Percentiles rank a stretch among this genome's conserved stretches.
Conservation (phyloP, 2,113 vertebrate genomes). For the Erythrolamprus reginae region DNA sequence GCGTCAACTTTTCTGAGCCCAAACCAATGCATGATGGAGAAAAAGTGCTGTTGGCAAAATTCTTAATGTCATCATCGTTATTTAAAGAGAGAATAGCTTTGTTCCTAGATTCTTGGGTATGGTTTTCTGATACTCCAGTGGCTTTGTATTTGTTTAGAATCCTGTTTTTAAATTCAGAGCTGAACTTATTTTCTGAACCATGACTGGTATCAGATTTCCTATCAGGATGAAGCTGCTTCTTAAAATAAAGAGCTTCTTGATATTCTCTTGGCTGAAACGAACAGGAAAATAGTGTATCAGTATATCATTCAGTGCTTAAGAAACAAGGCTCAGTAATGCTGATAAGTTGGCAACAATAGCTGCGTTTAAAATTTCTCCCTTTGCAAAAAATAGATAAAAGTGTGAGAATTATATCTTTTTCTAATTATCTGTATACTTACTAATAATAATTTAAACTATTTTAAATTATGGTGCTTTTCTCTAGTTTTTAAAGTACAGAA, state of each 20-base stretch:
- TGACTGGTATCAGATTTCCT: constrained; percentile 19
- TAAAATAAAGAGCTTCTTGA: constrained; percentile 34
- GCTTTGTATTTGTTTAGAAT: constrained; percentile 22
- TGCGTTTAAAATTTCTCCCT: neutral
- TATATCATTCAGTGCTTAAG: neutral
- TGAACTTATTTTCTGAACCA: constrained; percentile 36
- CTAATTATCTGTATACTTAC: neutral
- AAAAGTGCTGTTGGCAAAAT: constrained; percentile 6
- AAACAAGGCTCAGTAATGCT: constrained; percentile 7
- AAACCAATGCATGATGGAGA: constrained; percentile 15
- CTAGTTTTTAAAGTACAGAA: neutral
- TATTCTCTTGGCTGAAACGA: constrained; percentile 43
- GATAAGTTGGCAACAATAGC: neutral
- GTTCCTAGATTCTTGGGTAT: constrained; percentile 24
- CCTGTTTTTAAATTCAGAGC: neutral
- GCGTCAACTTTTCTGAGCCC: neutral
- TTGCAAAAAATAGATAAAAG: neutral
- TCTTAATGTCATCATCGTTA: constrained; percentile 34
- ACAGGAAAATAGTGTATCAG: constrained; percentile 12
- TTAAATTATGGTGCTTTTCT: neutral
- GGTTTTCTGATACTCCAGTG: constrained; percentile 17
- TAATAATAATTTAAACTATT: neutral
- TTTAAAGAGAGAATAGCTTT: constrained; percentile 10
- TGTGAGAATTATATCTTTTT: neutral
- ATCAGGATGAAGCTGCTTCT: constrained; percentile 35